phyloP scores from a whole-genome alignment of 2,113 vertebrate species.

The sheep (Ovis aries) region DNA sequence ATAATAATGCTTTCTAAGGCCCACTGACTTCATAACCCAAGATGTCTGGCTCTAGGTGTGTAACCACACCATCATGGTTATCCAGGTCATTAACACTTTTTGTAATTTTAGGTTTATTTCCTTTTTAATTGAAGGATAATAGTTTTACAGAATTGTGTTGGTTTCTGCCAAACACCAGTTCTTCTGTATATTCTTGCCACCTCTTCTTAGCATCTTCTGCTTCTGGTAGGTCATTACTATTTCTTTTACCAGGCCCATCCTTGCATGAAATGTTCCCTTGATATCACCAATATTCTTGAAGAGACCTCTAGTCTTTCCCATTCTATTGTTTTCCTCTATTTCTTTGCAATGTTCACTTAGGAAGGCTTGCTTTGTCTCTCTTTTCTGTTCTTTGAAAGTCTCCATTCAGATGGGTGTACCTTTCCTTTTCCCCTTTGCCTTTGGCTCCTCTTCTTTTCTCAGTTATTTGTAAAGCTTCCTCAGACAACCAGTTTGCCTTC shows the following conservation, averaged over 20 bases:
- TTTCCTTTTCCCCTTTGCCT: neutral
- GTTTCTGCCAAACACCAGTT: neutral
- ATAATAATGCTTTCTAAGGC: neutral
- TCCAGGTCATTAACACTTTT: neutral
- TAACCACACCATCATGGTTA: neutral
- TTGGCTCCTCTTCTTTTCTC: neutral
- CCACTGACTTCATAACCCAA: neutral
- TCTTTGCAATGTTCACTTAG: neutral
- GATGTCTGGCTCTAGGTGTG: neutral
- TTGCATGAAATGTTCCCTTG: neutral
- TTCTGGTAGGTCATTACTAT: neutral
- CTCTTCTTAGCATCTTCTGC: neutral
- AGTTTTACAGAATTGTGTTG: neutral
- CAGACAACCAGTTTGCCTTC: neutral
- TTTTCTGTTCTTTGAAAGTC: neutral
- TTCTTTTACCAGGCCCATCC: neutral
- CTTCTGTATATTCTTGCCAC: neutral
- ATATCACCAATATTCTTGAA: neutral
- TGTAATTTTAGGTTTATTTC: neutral
- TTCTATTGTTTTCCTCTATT: neutral
- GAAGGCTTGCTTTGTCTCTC: neutral
- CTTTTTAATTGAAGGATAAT: neutral
- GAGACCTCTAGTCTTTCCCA: neutral
- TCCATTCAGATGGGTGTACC: neutral
- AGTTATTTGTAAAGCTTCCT: neutral